Base-by-base conservation (phyloP, 2,888 invertebrate species). In the Strigamia crassipes region DNA sequence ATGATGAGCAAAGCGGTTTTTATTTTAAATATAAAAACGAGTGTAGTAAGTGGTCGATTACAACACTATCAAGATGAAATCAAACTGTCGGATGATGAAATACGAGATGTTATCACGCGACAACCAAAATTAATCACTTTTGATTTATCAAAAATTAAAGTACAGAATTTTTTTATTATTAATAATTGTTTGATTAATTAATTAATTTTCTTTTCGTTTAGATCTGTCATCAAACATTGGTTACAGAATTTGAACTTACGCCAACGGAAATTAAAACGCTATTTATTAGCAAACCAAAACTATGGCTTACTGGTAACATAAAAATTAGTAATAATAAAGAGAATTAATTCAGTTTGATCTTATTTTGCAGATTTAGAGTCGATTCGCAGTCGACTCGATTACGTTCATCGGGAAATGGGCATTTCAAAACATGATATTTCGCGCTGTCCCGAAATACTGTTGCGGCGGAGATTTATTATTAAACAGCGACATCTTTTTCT, bases 51-150 rank as follows among this genome's bases (percentile, higher is more conserved):
- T 87, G 89, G 89, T 34, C 91, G 93, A 83, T 89, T 99, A 79
- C 97, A 96, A 27, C 93, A 92, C 88, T 93, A 94, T 86, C 97
- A 98, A 89, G 90, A 91, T 83, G 90, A 91, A 83, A 97, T 96
- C 86, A 84, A 88, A 9, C 89, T 99, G 80, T 89, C 86, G 84
- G 96, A 96, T 0, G 86, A 90, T 84, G 92, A 96, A 89, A 90
- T 96, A 0, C 90, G 96, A 85, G 84, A 86, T 78, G 86, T 96
- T 51, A 89, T 93, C 10, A 88, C 90, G 0, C 92, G 89, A 86
- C 90, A 91, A 83, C 95, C 96, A 0, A 91, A 90, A 85, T 86
- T 96, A 34, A 92, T 95, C 61, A 94, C 94, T 34, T 38, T 38
- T 38, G 38, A 38, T 38, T 38, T 38, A 9, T 38, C 10, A 6